A percentile compares a stretch with the other conserved stretches of the same genome.
These are phyloP conservation scores for Strix aluco DNA, from an alignment of 2,113 vertebrate genomes.

Conservation along the genomic window DNA sequence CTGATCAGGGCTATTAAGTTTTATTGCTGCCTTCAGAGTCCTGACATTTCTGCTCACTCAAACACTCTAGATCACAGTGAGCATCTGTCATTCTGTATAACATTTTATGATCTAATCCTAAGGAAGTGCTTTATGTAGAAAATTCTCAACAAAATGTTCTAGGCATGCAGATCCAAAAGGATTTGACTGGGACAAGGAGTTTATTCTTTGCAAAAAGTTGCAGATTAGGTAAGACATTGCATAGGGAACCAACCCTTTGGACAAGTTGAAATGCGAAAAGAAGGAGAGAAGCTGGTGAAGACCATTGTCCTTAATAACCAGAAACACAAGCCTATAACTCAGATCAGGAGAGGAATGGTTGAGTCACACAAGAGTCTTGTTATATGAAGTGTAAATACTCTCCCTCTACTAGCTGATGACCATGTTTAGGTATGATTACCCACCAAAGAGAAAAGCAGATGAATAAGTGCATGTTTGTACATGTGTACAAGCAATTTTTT, in stretches of 20 bases:
- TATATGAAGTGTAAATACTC: neutral
- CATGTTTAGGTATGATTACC: accelerated
- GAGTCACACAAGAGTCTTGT: neutral
- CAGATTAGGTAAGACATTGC: neutral
- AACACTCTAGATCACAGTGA: accelerated
- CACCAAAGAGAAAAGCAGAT: neutral
- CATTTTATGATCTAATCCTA: neutral
- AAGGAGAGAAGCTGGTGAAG: neutral
- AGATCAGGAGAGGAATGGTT: neutral
- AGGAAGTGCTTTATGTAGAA: neutral
- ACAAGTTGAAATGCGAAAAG: accelerated
- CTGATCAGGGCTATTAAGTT: accelerated
- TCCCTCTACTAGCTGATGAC: neutral
- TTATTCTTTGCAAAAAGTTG: neutral
- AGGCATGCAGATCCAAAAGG: neutral
- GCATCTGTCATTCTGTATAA: neutral
- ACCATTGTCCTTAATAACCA: neutral
- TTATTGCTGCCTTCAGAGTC: neutral
- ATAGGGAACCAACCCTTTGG: neutral
- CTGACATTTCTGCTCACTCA: neutral
- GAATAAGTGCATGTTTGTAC: accelerated
- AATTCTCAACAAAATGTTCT: neutral
- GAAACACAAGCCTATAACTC: neutral
- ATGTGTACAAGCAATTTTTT: neutral
- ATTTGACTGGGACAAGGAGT: neutral